Evolutionary conservation across 1,140 invertebrate species (phyloP), one percentile per base, ranked within the genome.

Genomic region (Leptinotarsa defecta): DNA sequence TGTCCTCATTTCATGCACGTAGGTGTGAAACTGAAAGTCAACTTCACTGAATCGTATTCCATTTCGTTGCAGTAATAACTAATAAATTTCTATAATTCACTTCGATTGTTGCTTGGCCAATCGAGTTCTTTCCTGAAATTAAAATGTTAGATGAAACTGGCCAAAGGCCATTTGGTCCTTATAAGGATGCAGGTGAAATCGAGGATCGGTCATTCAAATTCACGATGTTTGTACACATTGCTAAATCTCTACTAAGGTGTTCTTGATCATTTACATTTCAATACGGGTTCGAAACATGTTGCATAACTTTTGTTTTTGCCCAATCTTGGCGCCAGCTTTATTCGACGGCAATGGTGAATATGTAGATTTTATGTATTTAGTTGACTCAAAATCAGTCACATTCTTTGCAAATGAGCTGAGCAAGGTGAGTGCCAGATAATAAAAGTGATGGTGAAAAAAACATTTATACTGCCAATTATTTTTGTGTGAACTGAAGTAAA

Each of bases 11-110:
- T 67, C 0, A 24, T 67, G 64, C 64, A 67, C 24, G 64, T 67
- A 67, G 64, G 64, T 67, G 64, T 67, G 17, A 67, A 67, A 20
- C 64, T 67, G 64, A 67, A 67, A 67, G 64, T 67, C 22, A 67
- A 67, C 20, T 13, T 67, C 17, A 27, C 64, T 34, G 34, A 67
- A 15, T 13, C 22, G 20, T 24, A 22, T 67, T 22, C 22, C 22
- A 15, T 67, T 24, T 34, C 64, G 3, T 67, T 62, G 61, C 5
- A n/a, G 20, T 62, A 43, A 11, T 43, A 43, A 43, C 34, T 43
- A 43, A 63, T 63, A 63, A 6, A 63, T 63, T 15, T 63, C 22
- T 5, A 63, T 63, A 63, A 63, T 19, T 22, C 0, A 63, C 61
- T 19, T 19, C 8, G 22, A 63, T 19, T 22, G 61, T 63, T 63